These are phyloP conservation scores for Tolmerus cingulatus DNA, from an alignment of 2,888 invertebrate species.

Conservation along the genomic window DNA sequence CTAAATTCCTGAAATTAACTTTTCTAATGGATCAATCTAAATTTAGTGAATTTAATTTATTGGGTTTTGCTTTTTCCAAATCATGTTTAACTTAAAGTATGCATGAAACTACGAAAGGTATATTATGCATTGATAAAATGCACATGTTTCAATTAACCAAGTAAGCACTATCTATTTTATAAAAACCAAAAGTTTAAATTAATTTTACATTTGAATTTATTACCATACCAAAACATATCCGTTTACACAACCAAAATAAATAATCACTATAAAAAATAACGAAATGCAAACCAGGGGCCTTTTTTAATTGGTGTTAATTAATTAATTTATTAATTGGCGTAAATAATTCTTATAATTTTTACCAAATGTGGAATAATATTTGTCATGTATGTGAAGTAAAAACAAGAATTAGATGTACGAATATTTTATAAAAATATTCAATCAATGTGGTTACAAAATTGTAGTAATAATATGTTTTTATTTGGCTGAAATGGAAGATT, in stretches of 20 bases:
- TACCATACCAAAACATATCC: background rate
- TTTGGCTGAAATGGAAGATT: background rate
- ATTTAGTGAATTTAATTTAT: too few relatives aligned
- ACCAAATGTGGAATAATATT: background rate
- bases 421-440: background rate
- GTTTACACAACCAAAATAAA: background rate
- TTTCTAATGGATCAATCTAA: too few relatives aligned
- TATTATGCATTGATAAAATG: too few relatives aligned
- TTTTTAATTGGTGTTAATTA: background rate
- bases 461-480: background rate
- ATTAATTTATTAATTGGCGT: background rate
- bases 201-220: too few relatives aligned
- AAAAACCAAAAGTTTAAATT: too few relatives aligned
- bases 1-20: too few relatives aligned
- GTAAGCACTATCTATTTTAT: too few relatives aligned
- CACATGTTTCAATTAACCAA: too few relatives aligned
- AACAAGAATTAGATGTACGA: background rate
- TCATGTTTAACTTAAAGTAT: too few relatives aligned
- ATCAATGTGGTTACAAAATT: background rate
- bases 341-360: background rate
- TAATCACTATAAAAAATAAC: background rate
- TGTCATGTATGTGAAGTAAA: background rate
- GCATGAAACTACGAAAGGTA: too few relatives aligned
- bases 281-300: background rate
- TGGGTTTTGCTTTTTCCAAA: too few relatives aligned